Evolutionary conservation across 2,888 invertebrate species (phyloP).

Genomic region (Aproaerema taeniolella): DNA sequence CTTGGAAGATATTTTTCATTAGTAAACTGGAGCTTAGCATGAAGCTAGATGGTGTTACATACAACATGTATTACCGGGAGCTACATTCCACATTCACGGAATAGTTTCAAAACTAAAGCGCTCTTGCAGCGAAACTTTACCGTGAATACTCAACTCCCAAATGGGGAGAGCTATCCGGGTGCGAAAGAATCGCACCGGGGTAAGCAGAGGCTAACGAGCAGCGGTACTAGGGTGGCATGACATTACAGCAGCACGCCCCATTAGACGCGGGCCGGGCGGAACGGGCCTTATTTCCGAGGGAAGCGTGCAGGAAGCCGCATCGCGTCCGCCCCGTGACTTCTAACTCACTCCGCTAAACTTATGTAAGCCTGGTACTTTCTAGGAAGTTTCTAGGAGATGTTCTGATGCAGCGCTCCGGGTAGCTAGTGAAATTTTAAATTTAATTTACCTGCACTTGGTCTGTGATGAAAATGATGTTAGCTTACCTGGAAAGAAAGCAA

Average conservation of each 20-base stretch:
- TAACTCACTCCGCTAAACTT: slow-evolving; percentile 35
- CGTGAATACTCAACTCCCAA: no score
- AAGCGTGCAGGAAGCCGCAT: slow-evolving; percentile 63
- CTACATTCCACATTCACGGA: no score
- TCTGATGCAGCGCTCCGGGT: slow-evolving; percentile 6
- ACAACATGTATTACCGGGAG: no score
- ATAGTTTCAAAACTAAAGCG: no score
- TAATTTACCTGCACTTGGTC: no score
- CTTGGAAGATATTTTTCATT: no score
- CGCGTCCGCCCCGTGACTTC: slow-evolving; percentile 50
- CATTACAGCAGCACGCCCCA: slow-evolving; percentile 58
- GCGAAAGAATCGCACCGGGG: slow-evolving; percentile 21
- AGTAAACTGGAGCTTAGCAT: no score
- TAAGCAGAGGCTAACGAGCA: slow-evolving; percentile 46
- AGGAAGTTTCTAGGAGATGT: slow-evolving; percentile 22
- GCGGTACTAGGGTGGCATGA: slow-evolving; percentile 62
- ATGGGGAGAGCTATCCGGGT: no score
- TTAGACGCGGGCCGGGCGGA: slow-evolving; percentile 45
- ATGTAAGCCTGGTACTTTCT: slow-evolving; percentile 46
- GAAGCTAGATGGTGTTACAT: no score
- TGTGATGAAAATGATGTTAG: no score
- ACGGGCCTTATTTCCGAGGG: slow-evolving; percentile 75
- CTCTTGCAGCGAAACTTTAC: no score
- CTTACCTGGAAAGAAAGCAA: no score
- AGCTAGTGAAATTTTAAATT: neutral